Conservation (phyloP, 2,888 invertebrate species). For the Cepaea hortensis region DNA sequence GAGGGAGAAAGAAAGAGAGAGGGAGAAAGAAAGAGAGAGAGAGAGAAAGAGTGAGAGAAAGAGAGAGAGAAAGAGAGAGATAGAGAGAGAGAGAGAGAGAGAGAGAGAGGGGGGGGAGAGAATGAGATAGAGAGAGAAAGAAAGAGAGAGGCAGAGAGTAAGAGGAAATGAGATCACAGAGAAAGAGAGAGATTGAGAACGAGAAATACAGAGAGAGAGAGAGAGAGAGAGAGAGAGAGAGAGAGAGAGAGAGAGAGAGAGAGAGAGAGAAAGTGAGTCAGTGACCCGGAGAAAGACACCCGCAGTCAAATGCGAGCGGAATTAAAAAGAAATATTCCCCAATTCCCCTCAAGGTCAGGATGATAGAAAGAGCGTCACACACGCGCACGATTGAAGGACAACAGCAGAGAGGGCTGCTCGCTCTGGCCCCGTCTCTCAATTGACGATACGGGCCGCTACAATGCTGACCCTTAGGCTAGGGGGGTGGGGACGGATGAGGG, state of each 20-base stretch:
- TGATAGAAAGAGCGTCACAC: background rate
- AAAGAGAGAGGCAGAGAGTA: background rate
- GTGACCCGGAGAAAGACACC: background rate
- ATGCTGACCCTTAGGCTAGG: background rate
- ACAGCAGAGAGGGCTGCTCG: too few species aligned
- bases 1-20: background rate
- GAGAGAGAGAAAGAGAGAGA: background rate
- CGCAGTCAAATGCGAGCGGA: background rate
- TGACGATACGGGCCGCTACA: background rate
- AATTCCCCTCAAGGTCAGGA: too few species aligned
- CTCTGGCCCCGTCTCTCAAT: background rate
- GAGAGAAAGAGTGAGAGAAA: background rate
- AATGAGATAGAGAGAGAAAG: background rate
- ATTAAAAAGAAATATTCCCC: background rate
- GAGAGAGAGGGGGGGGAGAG: background rate
- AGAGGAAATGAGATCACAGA: background rate
- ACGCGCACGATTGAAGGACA: background rate
- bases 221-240: background rate
- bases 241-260: constrained; percentile 1
- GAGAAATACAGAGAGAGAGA: background rate
- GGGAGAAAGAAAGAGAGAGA: background rate
- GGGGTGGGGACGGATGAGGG: background rate
- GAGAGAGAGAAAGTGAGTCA: constrained; percentile 1
- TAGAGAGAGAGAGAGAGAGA: constrained; percentile 1
- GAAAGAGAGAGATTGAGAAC: background rate